These are phyloP conservation scores for Acleris emargana DNA, from an alignment of 2,888 invertebrate species.

Conservation along the genomic window DNA sequence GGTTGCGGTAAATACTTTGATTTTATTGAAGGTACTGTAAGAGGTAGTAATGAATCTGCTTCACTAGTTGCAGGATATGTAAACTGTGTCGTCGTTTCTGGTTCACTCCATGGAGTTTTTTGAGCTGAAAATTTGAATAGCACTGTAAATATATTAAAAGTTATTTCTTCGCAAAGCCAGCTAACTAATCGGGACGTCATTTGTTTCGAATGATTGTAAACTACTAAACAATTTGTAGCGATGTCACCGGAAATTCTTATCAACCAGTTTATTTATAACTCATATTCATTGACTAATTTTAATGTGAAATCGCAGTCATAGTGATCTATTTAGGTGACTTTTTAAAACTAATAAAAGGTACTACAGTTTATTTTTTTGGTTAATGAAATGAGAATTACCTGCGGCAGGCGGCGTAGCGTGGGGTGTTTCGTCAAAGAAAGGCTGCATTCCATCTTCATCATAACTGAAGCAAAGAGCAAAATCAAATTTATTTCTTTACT, in stretches of 20 bases:
- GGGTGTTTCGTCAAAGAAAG: conserved; percentile 79
- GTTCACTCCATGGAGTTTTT: conserved; percentile 74
- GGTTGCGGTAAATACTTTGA: conserved; percentile 66
- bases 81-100: conserved; percentile 66
- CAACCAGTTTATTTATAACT: conserved; percentile 47
- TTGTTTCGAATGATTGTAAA: conserved; percentile 43
- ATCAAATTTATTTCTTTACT: background rate
- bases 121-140: conserved; percentile 74
- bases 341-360: background rate
- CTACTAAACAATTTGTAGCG: conserved; percentile 47
- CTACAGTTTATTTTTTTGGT: conserved; percentile 5
- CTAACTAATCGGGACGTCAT: conserved; percentile 61
- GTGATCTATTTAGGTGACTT: background rate
- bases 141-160: conserved; percentile 56
- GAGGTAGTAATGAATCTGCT: conserved; percentile 61
- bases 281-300: conserved; percentile 37
- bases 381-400: conserved; percentile 50
- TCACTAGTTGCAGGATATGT: conserved; percentile 68
- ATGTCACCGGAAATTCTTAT: conserved; percentile 67
- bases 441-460: conserved; percentile 80
- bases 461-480: conserved; percentile 56
- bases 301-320: background rate
- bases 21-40: conserved; percentile 63
- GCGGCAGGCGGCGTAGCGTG: conserved; percentile 79
- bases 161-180: conserved; percentile 55